Evolutionary conservation across 2,113 vertebrate genomes (phyloP), one percentile per base, ranked within the genome.

Genomic region (Zosterops japonicus): DNA sequence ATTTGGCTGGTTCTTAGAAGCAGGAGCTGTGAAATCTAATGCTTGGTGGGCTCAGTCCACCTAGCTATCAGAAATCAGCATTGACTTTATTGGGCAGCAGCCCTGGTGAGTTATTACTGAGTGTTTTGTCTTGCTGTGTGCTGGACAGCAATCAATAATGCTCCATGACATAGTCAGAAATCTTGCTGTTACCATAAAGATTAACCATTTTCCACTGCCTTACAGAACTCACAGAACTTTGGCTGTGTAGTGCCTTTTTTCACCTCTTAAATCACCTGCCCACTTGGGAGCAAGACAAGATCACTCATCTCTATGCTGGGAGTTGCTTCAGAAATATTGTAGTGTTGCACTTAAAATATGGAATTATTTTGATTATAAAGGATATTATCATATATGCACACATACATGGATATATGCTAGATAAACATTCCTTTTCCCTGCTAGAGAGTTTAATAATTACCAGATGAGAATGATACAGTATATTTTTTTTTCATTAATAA

Each of bases 81-180:
- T 88, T 86, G 94, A 94, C 64, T 94, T 93, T 86, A 90, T 91
- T 91, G 94, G 93, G 56, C 67, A 80, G 14, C 25, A 78, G 85
- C 44, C 55, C 47, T 35, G 39, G 29, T 88, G 90, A 96, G 82
- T 90, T 94, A 91, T 91, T 93, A 70, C 59, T 0, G 0, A 90
- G 59, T 8, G 79, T 36, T 96, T 85, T 93, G 74, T 93, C 87
- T 90, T 88, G 71, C 84, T 42, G 3, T 25, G 55, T 35, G 27
- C 63, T 6, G 55, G 75, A 70, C 85, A 93, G 75, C 55, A 88
- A 91, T 93, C 93, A 90, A 81, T 93, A 91, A 64, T n/a, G 50
- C 22, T 90, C 64, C 81, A 90, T 77, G 93, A 93, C 68, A 90
- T 4, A 74, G 79, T 67, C 63, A 77, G 84, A 93, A 90, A 93